A percentile compares a stretch with the other conserved stretches of the same genome.
Evolutionary conservation across 2,113 vertebrate species (phyloP).

Genomic region (Myocastor coypus): DNA sequence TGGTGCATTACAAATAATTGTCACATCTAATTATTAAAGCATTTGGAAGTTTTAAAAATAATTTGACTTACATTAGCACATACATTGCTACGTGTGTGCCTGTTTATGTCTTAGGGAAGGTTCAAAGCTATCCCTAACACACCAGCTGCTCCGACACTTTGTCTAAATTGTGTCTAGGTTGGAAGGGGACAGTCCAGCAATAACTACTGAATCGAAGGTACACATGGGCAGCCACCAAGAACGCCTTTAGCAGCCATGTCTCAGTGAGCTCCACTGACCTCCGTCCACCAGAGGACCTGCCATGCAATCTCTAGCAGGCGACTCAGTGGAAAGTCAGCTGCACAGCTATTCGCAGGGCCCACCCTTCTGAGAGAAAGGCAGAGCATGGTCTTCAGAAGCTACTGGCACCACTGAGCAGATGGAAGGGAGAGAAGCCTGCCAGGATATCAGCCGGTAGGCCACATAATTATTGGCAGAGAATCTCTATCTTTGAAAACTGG

Average conservation of each 20-base stretch:
- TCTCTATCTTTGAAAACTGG: not conserved
- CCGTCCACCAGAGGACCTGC: not conserved
- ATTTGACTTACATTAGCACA: not conserved
- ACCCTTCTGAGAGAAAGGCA: not conserved
- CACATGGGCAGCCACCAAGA: not conserved
- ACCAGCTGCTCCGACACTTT: not conserved
- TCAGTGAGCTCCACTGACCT: not conserved
- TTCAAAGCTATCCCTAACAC: not conserved
- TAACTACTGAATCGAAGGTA: not conserved
- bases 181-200: not conserved
- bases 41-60: not conserved
- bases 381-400: not conserved
- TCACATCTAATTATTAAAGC: conserved; percentile 14
- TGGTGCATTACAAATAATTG: not conserved
- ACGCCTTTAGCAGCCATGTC: not conserved
- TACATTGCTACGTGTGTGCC: not conserved
- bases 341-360: not conserved
- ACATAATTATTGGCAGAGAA: not conserved
- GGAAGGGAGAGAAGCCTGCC: not conserved
- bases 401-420: not conserved
- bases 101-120: not conserved
- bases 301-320: not conserved
- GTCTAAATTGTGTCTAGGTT: not conserved
- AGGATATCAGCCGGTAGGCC: not conserved
- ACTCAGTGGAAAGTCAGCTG: not conserved